phyloP scores from a whole-genome alignment of 2,888 invertebrate genomes.

The Camponotus fellah region DNA sequence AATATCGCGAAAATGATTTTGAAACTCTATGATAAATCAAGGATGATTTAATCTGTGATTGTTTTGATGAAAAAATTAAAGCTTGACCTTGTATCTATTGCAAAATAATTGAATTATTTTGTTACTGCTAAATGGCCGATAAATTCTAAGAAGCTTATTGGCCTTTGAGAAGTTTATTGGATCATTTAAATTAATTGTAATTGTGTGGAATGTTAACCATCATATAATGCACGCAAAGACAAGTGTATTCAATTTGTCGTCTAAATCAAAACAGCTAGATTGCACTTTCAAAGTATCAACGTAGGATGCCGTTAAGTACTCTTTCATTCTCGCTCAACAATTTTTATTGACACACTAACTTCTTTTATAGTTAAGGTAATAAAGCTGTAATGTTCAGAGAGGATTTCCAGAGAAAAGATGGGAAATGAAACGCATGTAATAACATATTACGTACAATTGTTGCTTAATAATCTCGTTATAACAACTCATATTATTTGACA shows the following conservation, averaged over 20 bases:
- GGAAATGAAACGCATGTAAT: neutral
- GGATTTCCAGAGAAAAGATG: neutral
- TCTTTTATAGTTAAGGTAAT: slow-evolving; percentile 48
- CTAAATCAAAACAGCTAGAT: slow-evolving; percentile 71
- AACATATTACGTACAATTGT: slow-evolving; percentile 12
- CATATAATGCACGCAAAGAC: slow-evolving; percentile 56
- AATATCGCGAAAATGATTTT: neutral
- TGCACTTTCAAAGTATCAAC: slow-evolving; percentile 62
- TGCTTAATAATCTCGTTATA: slow-evolving; percentile 6
- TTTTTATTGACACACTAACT: slow-evolving; percentile 69
- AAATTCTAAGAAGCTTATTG: slow-evolving; percentile 24
- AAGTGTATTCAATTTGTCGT: slow-evolving; percentile 68
- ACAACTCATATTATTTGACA: slow-evolving; percentile 17
- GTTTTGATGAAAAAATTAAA: neutral
- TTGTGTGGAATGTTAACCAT: slow-evolving; percentile 62
- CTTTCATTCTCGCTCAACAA: slow-evolving; percentile 64
- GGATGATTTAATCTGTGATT: neutral
- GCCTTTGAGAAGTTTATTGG: slow-evolving; percentile 30
- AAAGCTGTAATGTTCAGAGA: slow-evolving; percentile 11
- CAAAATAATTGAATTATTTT: neutral
- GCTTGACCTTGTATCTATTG: neutral
- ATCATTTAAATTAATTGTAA: slow-evolving; percentile 31
- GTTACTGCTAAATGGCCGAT: neutral
- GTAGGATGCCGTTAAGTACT: slow-evolving; percentile 67
- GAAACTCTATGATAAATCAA: neutral